Percentiles rank a stretch among this genome's conserved stretches.
Conservation (phyloP, 2,797 vertebrate species). For the Malurus leucopterus region DNA sequence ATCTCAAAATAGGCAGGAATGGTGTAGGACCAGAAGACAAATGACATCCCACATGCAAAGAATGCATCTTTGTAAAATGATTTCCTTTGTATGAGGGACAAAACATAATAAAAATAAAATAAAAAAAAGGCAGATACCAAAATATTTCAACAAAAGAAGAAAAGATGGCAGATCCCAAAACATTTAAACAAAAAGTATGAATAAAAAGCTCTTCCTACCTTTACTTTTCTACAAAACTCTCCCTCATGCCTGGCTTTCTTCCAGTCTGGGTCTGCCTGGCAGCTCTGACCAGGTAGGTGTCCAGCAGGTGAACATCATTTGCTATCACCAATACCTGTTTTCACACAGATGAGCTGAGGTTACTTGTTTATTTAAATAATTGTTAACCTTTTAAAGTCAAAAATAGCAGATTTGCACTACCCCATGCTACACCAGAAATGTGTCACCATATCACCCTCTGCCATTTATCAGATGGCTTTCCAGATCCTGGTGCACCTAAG, state of each 20-base stretch:
- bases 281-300: not conserved
- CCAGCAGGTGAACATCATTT: not conserved
- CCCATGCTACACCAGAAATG: not conserved
- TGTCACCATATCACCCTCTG: not conserved
- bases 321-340: too few relatives aligned
- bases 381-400: not conserved
- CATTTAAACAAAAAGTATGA: not conserved
- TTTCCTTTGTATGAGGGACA: not conserved
- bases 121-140: not conserved
- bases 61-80: not conserved
- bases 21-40: not conserved
- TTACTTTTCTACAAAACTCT: not conserved
- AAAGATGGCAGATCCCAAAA: not conserved
- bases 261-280: not conserved
- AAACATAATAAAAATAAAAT: not conserved
- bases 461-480: too few relatives aligned
- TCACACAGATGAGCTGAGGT: not conserved
- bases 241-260: not conserved
- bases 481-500: not conserved
- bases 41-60: accelerated
- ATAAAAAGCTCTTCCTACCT: accelerated
- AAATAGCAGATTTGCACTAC: not conserved
- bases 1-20: not conserved
- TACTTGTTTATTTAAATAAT: not conserved
- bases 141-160: not conserved